Evolutionary conservation across 2,797 vertebrate species (phyloP).

Genomic region (Kryptopterus vitreolus): DNA sequence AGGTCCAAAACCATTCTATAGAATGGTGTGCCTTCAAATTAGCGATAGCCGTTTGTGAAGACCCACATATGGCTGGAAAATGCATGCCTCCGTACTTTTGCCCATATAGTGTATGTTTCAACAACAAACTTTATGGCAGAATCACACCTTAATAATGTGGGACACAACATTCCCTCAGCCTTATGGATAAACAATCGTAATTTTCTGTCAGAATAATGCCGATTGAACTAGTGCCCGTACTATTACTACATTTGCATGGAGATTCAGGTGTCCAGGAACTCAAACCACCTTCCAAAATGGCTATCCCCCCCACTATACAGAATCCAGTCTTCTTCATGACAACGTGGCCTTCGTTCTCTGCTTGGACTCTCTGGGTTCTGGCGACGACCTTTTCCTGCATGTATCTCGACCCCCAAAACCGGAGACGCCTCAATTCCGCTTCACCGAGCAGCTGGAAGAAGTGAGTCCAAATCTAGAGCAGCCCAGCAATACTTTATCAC

Average conservation of each 20-base stretch:
- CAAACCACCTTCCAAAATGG: background rate
- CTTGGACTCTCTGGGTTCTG: constrained; percentile 76
- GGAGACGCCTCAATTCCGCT: constrained; percentile 66
- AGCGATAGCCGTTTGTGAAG: too few relatives aligned
- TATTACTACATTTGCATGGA: background rate
- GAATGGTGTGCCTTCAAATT: too few relatives aligned
- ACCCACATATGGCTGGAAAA: too few relatives aligned
- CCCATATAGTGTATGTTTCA: background rate
- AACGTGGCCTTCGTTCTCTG: constrained; percentile 79
- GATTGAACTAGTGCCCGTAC: background rate
- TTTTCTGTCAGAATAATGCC: too few relatives aligned
- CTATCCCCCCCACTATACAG: constrained; percentile 57
- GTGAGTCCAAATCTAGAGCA: constrained; percentile 55
- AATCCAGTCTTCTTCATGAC: constrained; percentile 80
- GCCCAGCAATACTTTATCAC: background rate
- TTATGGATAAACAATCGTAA: too few relatives aligned
- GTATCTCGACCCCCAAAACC: constrained; percentile 77
- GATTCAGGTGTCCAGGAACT: background rate
- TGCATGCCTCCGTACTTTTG: too few relatives aligned
- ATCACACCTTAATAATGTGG: background rate
- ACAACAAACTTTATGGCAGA: background rate
- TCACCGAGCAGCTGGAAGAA: constrained; percentile 74
- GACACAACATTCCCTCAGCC: too few relatives aligned
- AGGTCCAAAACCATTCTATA: too few relatives aligned
- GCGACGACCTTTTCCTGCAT: constrained; percentile 74